phyloP scores from a whole-genome alignment of 2,888 invertebrate species.

The Papilio gigon region DNA sequence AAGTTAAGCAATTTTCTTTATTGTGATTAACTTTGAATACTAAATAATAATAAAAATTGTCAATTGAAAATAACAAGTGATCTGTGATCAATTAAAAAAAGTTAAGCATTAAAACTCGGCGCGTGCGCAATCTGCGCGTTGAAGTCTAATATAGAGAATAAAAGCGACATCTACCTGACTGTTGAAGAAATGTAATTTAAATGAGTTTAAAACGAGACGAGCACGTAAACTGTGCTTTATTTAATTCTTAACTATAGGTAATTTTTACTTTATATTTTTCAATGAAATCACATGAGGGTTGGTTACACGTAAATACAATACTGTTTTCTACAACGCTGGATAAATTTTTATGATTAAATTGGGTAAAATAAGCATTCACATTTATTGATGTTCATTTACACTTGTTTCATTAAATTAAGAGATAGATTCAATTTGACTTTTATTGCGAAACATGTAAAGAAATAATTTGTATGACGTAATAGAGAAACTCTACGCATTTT shows the following conservation, averaged over 20 bases:
- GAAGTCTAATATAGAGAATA: constrained; percentile 45
- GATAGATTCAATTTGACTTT: neutral
- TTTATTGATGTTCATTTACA: too few relatives aligned
- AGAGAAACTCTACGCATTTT: neutral
- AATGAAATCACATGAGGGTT: too few relatives aligned
- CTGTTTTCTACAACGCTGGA: too few relatives aligned
- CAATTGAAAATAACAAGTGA: too few relatives aligned
- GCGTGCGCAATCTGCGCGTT: constrained; percentile 45
- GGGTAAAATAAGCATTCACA: too few relatives aligned
- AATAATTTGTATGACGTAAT: neutral
- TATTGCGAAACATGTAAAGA: neutral
- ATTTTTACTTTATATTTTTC: too few relatives aligned
- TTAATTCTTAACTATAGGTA: too few relatives aligned
- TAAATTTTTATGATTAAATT: too few relatives aligned
- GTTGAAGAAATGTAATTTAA: constrained; percentile 24
- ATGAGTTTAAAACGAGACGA: neutral
- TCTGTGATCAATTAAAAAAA: too few relatives aligned
- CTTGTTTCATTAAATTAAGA: neutral
- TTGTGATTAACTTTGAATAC: neutral
- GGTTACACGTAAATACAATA: too few relatives aligned
- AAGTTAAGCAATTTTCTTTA: neutral
- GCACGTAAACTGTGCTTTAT: too few relatives aligned
- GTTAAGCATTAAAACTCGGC: constrained; percentile 26
- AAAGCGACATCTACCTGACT: constrained; percentile 39
- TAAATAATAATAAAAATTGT: neutral